A percentile compares a stretch with the other conserved stretches of the same genome.
Conservation (phyloP, 2,113 vertebrate genomes). For the Anarrhichthys ocellatus region DNA sequence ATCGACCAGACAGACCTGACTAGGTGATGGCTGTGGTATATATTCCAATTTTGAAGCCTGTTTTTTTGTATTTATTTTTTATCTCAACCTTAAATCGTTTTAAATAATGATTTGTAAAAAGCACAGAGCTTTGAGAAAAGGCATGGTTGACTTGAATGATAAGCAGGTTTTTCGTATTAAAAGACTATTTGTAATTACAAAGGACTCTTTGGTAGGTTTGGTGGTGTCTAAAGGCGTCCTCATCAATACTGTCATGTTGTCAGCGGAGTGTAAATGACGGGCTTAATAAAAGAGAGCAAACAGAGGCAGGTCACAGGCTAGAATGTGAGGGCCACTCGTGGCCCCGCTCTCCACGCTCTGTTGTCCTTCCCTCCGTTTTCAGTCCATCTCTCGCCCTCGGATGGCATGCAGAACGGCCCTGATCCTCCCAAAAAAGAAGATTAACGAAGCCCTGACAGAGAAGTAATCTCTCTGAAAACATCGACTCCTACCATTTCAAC, state of each 20-base stretch:
- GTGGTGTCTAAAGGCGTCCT: constrained; percentile 42
- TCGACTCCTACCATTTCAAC: constrained; percentile 80
- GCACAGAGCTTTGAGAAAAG: neutral
- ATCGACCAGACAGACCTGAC: constrained; percentile 42
- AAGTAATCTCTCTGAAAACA: constrained; percentile 79
- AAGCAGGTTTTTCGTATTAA: constrained; percentile 35
- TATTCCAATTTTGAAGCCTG: constrained; percentile 15
- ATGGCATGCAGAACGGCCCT: constrained; percentile 59
- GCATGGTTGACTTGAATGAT: constrained; percentile 13
- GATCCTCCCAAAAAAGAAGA: constrained; percentile 81
- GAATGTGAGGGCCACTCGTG: constrained; percentile 61
- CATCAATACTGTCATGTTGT: constrained; percentile 62
- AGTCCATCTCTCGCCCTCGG: constrained; percentile 53
- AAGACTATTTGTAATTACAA: constrained; percentile 48
- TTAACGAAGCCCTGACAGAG: constrained; percentile 79
- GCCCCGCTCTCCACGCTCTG: constrained; percentile 39
- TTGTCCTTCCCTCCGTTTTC: constrained; percentile 57
- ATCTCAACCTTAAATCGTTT: neutral
- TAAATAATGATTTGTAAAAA: constrained; percentile 6
- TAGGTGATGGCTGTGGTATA: constrained; percentile 35
- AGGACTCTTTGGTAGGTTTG: constrained; percentile 31
- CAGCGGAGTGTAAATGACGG: constrained; percentile 56
- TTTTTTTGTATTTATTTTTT: constrained; percentile 1
- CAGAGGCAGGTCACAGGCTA: constrained; percentile 73
- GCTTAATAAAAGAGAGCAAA: constrained; percentile 75